Evolutionary conservation across 2,113 vertebrate species (phyloP).

Genomic region (Pycnonotus jocosus): DNA sequence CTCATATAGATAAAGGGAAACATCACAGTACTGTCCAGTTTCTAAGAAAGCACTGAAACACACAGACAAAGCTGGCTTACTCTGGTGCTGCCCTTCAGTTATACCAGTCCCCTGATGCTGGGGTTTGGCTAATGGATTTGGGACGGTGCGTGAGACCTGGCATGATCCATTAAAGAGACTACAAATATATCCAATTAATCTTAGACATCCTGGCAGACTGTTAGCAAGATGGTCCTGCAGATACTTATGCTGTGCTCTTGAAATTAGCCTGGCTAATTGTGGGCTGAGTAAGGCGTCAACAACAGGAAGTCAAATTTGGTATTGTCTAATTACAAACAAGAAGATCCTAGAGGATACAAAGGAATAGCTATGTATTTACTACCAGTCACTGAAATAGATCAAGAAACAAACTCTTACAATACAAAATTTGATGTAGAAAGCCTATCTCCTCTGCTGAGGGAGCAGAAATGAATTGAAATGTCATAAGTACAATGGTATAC

Average conservation of each 20-base stretch:
- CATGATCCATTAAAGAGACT: background rate
- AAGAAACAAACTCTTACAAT: background rate
- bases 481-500: background rate
- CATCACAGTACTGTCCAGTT: background rate
- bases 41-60: background rate
- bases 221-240: background rate
- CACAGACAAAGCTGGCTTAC: background rate
- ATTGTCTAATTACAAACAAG: background rate
- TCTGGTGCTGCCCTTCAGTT: background rate
- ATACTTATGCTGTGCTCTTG: background rate
- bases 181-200: background rate
- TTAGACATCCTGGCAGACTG: background rate
- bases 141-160: background rate
- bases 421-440: background rate
- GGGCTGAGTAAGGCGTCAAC: background rate
- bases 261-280: background rate
- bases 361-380: background rate
- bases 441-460: background rate
- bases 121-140: background rate
- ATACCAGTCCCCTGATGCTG: background rate
- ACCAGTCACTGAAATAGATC: background rate
- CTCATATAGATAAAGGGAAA: background rate
- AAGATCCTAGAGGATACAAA: background rate
- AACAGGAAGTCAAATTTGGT: background rate
- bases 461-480: background rate